Base-by-base conservation (phyloP, 2,113 vertebrate genomes). In the Atractosteus spatula region DNA sequence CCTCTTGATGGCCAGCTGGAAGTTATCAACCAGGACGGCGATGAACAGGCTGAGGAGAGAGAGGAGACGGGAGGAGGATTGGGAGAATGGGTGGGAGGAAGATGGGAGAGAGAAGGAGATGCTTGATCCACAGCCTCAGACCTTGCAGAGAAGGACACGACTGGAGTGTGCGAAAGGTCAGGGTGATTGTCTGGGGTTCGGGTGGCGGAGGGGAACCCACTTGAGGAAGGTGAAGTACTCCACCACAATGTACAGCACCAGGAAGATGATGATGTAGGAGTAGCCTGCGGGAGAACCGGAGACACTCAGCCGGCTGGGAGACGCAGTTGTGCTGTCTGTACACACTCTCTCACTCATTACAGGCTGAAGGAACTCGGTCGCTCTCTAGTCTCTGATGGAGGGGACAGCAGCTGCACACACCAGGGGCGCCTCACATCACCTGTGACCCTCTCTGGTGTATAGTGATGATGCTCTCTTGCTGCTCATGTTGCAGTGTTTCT, bases 201-300 rank as follows among this genome's bases (percentile, higher is more conserved):
- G 17, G 2, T 17, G 65, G 43, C 17, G 42, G 7, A 14, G 7
- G 65, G n/a, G 67, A 54, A 13, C 88, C 85, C 61, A 89, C 88
- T 86, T 90, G 79, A 89, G 84, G 74, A 90, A 86, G 74, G 84
- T 82, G 75, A 87, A 87, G 64, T 86, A 85, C 1, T 89, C 82
- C 76, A 88, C 80, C 45, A 89, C 68, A 74, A 90, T 86, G 76
- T 89, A 89, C 3, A 87, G 3, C 63, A 88, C 79, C 4, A 90
- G 85, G 7, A 90, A 86, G 51, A 86, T 82, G 16, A 86, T 75
- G 47, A 90, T 88, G 43, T 84, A 82, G 80, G 86, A 84, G 73
- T 82, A 78, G 0, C 86, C 86, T 88, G 69, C 10, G 45, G 51
- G 44, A 65, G 42, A 13, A 3, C 0, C 2, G 61, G 1, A 41